These are phyloP conservation scores for Buathra laborator DNA, from an alignment of 2,888 invertebrate genomes.

Conservation along the genomic window DNA sequence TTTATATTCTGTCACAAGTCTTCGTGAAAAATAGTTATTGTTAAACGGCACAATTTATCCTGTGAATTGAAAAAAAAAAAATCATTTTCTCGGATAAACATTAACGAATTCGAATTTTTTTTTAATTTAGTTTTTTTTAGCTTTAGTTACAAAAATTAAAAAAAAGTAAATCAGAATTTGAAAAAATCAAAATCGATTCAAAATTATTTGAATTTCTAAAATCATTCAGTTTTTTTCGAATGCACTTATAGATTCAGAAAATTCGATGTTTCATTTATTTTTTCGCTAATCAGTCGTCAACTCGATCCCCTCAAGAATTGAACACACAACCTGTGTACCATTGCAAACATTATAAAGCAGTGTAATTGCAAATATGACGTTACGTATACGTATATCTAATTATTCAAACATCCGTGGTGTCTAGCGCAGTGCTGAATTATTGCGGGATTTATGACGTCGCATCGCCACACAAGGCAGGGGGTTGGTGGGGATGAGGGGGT, in stretches of 20 bases:
- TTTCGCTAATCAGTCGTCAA: constrained; percentile 6
- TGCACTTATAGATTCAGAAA: not conserved
- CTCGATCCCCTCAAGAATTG: not conserved
- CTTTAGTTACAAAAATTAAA: too few relatives aligned
- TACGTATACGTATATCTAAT: constrained; percentile 63
- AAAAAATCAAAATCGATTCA: too few relatives aligned
- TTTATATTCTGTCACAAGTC: not conserved
- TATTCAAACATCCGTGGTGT: constrained; percentile 73
- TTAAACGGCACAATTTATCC: not conserved
- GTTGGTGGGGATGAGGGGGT: constrained; percentile 3
- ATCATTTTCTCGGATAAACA: not conserved
- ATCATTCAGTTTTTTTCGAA: not conserved
- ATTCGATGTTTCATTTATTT: not conserved
- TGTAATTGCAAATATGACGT: constrained; percentile 61
- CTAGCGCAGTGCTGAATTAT: constrained; percentile 74
- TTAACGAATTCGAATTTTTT: not conserved
- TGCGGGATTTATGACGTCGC: constrained; percentile 73
- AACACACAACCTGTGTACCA: not conserved
- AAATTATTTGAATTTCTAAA: too few relatives aligned
- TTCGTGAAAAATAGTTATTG: not conserved
- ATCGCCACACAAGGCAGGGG: constrained; percentile 67
- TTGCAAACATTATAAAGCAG: constrained; percentile 38
- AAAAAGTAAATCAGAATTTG: too few relatives aligned
- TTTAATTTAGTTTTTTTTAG: too few relatives aligned
- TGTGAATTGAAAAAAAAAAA: not conserved